Evolutionary conservation across 2,113 vertebrate species (phyloP).

Genomic region (Eonycteris spelaea): DNA sequence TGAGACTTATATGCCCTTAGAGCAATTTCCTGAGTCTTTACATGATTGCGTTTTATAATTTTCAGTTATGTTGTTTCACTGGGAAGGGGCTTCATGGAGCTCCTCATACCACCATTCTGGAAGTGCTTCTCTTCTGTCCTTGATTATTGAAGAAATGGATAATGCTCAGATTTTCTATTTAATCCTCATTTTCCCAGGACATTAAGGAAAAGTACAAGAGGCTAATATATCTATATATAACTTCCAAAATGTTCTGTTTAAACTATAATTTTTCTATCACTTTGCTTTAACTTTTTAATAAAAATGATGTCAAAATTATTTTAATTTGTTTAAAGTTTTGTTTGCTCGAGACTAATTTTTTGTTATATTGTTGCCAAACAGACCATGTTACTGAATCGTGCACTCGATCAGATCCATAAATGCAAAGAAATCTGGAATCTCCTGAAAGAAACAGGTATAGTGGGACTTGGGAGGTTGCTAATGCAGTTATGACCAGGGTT

Average conservation of each 20-base stretch:
- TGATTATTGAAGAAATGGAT: slow-evolving; percentile 24
- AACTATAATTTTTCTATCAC: not conserved
- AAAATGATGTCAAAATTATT: slow-evolving; percentile 19
- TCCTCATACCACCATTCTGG: not conserved
- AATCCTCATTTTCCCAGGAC: slow-evolving; percentile 13
- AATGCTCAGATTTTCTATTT: slow-evolving; percentile 17
- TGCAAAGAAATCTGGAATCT: slow-evolving; percentile 89
- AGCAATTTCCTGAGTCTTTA: not conserved
- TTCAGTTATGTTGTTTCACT: slow-evolving; percentile 27
- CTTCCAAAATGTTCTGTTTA: not conserved
- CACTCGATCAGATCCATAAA: slow-evolving; percentile 86
- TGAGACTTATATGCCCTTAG: not conserved
- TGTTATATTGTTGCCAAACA: slow-evolving; percentile 71
- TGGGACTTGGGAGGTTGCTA: slow-evolving; percentile 32
- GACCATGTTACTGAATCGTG: slow-evolving; percentile 83
- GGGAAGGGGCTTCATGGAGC: not conserved
- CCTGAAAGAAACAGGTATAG: slow-evolving; percentile 90
- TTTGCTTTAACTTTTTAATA: slow-evolving; percentile 49
- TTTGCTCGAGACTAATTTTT: slow-evolving; percentile 51
- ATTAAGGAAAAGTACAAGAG: slow-evolving; percentile 13
- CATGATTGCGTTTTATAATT: slow-evolving; percentile 23
- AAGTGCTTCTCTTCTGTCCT: slow-evolving; percentile 17
- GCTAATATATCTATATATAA: slow-evolving; percentile 34
- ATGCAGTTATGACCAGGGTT: not conserved
- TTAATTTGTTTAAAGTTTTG: slow-evolving; percentile 45